Evolutionary conservation across 2,888 invertebrate genomes (phyloP), one percentile per base, ranked within the genome.

Genomic region (Acanthopleura granulata): DNA sequence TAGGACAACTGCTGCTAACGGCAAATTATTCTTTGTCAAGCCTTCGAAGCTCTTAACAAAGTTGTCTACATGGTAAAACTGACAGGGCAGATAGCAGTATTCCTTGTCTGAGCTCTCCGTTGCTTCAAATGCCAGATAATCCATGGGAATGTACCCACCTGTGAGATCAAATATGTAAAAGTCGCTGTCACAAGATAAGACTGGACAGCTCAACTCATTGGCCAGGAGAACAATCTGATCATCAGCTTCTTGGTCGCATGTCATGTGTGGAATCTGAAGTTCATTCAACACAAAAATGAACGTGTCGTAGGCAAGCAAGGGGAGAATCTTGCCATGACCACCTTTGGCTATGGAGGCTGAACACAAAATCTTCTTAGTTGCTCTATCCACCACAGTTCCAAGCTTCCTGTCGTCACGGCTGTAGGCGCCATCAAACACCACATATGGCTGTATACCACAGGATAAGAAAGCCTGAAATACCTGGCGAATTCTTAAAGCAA

Each of bases 161-260:
- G 92, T 91, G 0, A 96, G 94, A 91, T 95, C 95, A 90, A 95
- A 96, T 80, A 98, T 94, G 86, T 94, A 97, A 91, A 97, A 98
- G 91, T 98, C 98, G 0, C 97, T 97, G 91, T 98, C 98, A 83
- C 95, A 95, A 86, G 97, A 97, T 4, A 98, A 89, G 1, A 98
- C 94, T 0, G 97, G 97, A 84, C 96, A 97, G 61, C 94, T 92
- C 1, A 96, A 91, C 75, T 93, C 92, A 80, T 94, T 93, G 0
- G 97, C 95, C 81, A 97, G 90, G 0, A 94, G 94, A 0, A 97
- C 97, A 74, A 97, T 94, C 86, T 96, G 95, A 82, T 94, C 94
- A 89, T 98, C 98, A 0, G 97, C 97, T 91, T 98, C 98, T 89
- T 95, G 96, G 81, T 95, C 93, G 86, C 96, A 95, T 73, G 95